phyloP scores from a whole-genome alignment of 2,113 vertebrate species.

The Murina feae region DNA sequence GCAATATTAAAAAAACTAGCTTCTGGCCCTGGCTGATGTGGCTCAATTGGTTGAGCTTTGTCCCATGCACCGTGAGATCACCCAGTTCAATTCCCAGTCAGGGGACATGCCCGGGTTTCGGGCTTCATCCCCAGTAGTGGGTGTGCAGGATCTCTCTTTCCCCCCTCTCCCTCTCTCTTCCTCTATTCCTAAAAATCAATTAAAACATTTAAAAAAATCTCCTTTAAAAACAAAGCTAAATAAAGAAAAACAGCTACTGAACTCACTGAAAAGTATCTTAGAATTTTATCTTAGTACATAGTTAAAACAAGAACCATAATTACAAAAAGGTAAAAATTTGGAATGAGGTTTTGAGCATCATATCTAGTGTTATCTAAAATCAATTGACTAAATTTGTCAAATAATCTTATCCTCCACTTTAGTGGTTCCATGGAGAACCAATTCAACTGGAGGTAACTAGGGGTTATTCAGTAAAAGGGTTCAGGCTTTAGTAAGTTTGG shows the following conservation, averaged over 20 bases:
- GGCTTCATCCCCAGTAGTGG: not conserved
- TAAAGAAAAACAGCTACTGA: not conserved
- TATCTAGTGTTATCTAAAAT: not conserved
- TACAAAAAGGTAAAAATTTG: not conserved
- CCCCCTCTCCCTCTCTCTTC: not conserved
- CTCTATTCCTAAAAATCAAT: not conserved
- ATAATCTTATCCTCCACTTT: not conserved
- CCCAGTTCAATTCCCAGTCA: too few species aligned
- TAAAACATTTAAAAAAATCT: not conserved
- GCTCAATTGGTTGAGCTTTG: not conserved
- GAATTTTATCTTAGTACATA: not conserved
- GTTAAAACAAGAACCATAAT: not conserved
- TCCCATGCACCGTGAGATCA: not conserved
- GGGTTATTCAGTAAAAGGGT: not conserved
- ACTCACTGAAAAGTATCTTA: not conserved
- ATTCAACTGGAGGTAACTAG: not conserved
- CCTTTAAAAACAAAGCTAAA: too few species aligned
- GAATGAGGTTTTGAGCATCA: not conserved
- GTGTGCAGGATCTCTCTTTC: not conserved
- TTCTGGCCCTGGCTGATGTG: not conserved
- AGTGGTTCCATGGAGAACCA: not conserved
- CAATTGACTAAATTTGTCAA: not conserved
- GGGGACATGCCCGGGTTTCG: not conserved
- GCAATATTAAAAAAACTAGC: slow-evolving; percentile 1
- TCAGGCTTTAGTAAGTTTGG: not conserved